Conservation (phyloP, 2,113 vertebrate species). For the Taurulus bubalis region DNA sequence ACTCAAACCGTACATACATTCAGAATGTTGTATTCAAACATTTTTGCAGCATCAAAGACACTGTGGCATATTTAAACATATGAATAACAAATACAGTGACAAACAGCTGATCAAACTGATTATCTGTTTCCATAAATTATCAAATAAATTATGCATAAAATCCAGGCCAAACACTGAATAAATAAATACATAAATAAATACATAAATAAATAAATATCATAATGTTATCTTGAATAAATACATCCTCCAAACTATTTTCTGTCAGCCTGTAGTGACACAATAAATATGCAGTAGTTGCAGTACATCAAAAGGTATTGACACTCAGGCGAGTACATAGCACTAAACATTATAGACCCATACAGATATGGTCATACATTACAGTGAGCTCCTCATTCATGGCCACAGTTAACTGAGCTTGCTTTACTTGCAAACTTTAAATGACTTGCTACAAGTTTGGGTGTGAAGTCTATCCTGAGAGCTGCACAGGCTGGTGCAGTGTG, state of each 20-base stretch:
- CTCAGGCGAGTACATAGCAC: constrained; percentile 49
- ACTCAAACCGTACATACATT: background rate
- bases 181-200: constrained; percentile 38
- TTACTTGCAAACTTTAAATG: background rate
- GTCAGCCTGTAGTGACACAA: constrained; percentile 42
- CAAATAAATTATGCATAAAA: background rate
- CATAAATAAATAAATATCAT: constrained; percentile 19
- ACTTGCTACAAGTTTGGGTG: background rate
- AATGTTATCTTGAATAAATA: constrained; percentile 1
- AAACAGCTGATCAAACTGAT: background rate
- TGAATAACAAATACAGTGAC: background rate
- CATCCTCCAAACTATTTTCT: background rate
- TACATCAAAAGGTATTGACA: constrained; percentile 22
- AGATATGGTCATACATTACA: background rate
- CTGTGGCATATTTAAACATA: background rate
- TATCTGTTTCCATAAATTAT: background rate
- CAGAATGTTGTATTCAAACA: constrained; percentile 20
- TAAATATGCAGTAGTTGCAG: background rate
- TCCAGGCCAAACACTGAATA: background rate
- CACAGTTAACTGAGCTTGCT: background rate
- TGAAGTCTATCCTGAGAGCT: background rate
- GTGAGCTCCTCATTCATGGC: background rate
- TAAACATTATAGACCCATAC: background rate
- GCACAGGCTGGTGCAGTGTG: background rate
- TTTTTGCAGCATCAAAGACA: background rate